Conservation (phyloP, 2,888 invertebrate genomes). For the Spicauda simplicius region DNA sequence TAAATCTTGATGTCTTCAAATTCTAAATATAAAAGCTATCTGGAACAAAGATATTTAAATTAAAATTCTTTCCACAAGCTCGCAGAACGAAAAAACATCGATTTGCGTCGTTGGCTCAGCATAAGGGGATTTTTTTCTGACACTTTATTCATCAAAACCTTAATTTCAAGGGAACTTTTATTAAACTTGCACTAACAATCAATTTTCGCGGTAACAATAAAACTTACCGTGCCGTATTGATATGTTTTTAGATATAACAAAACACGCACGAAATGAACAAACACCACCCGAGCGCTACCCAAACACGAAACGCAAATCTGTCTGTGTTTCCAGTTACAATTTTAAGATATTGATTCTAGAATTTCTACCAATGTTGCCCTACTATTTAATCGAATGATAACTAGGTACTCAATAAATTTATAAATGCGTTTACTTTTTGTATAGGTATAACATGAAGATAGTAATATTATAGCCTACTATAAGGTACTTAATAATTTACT, state of each 20-base stretch:
- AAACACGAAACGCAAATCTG: neutral
- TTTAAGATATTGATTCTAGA: neutral
- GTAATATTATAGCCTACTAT: no score
- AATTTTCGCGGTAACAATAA: neutral
- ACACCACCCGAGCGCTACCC: neutral
- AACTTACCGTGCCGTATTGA: slow-evolving; percentile 45
- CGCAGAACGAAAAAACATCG: slow-evolving; percentile 55
- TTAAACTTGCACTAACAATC: neutral
- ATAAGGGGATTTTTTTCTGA: neutral
- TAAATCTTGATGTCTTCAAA: slow-evolving; percentile 57
- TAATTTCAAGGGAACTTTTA: neutral
- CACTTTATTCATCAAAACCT: neutral
- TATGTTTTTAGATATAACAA: slow-evolving; percentile 2
- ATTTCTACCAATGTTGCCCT: slow-evolving; percentile 1
- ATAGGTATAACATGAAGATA: no score
- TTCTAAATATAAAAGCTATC: slow-evolving; percentile 56
- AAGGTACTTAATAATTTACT: no score
- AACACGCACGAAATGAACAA: neutral
- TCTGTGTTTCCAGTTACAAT: neutral
- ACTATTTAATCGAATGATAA: neutral
- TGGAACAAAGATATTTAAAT: slow-evolving; percentile 71
- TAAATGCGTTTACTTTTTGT: no score
- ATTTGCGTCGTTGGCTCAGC: slow-evolving; percentile 56
- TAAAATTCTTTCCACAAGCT: slow-evolving; percentile 52
- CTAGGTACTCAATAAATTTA: no score